Evolutionary conservation across 2,113 vertebrate genomes (phyloP).

Genomic region (Corythornis madagascariensis): DNA sequence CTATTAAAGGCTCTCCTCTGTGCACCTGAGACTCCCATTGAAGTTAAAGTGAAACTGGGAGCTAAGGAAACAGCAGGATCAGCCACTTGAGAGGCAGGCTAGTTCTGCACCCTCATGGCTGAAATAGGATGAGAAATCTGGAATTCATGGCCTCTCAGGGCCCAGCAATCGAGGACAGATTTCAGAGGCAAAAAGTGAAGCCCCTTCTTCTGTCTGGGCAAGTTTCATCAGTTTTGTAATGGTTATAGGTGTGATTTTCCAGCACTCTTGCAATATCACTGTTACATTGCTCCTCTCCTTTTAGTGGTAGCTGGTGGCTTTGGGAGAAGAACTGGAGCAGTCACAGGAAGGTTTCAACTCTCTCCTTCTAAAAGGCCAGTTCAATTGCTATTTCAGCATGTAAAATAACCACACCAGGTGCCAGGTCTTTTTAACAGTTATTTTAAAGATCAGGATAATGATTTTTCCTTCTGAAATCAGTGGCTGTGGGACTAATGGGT

Average conservation of each 20-base stretch:
- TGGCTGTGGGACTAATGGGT: background rate
- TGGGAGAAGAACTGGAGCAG: background rate
- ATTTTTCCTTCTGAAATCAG: background rate
- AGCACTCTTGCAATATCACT: accelerated
- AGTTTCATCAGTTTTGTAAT: background rate
- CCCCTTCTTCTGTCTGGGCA: background rate
- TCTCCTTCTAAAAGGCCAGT: background rate
- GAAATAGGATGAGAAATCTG: background rate
- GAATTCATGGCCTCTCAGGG: background rate
- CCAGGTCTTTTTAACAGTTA: background rate
- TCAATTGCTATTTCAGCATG: background rate
- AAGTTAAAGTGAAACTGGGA: background rate
- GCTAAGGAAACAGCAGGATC: background rate
- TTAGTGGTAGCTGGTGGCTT: background rate
- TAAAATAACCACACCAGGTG: background rate
- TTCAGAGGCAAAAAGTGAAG: background rate
- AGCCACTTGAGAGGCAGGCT: background rate
- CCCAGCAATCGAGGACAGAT: background rate
- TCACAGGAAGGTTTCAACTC: accelerated
- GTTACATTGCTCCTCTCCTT: accelerated
- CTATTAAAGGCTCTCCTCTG: background rate
- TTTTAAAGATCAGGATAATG: background rate
- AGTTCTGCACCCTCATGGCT: background rate
- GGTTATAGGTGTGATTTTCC: background rate
- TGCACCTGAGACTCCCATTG: background rate